Percentiles rank a stretch among this genome's conserved stretches.
These are phyloP conservation scores for Linyphia triangularis DNA, from an alignment of 2,888 invertebrate species.

Conservation along the genomic window DNA sequence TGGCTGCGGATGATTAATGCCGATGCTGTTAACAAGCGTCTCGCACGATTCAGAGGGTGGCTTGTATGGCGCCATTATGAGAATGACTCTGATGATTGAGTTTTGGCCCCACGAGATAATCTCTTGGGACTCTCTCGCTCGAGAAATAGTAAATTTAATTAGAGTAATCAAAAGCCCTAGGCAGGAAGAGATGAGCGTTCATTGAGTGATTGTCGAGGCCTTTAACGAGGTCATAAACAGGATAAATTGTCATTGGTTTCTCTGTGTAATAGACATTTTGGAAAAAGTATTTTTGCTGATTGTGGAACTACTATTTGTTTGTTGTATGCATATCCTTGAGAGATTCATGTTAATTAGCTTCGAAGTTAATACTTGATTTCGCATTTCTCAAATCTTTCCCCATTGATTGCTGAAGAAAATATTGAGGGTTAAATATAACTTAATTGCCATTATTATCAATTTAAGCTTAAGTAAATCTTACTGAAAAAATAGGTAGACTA, in stretches of 20 bases:
- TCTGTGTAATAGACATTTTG: not conserved
- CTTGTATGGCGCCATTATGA: slow-evolving; percentile 15
- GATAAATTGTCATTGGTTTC: not conserved
- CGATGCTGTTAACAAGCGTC: slow-evolving; percentile 28
- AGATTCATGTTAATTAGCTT: too few relatives aligned
- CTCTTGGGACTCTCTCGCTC: slow-evolving; percentile 3
- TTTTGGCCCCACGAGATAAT: not conserved
- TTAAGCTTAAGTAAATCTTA: too few relatives aligned
- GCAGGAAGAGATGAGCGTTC: not conserved
- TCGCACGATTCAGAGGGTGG: slow-evolving; percentile 25
- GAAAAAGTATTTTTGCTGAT: too few relatives aligned
- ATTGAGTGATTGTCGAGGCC: not conserved
- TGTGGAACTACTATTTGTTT: too few relatives aligned
- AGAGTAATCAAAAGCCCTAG: not conserved
- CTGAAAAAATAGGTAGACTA: too few relatives aligned
- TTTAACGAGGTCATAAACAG: not conserved
- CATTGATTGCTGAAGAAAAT: too few relatives aligned
- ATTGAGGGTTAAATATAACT: too few relatives aligned
- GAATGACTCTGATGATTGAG: slow-evolving; percentile 23
- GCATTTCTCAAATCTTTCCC: too few relatives aligned
- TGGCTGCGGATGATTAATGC: slow-evolving; percentile 33
- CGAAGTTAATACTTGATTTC: too few relatives aligned
- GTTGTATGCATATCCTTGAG: too few relatives aligned
- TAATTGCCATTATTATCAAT: too few relatives aligned
- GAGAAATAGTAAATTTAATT: slow-evolving; percentile 24